These are phyloP conservation scores for Pseudomugil tenellus DNA, from an alignment of 2,797 vertebrate genomes.

Conservation along the genomic window DNA sequence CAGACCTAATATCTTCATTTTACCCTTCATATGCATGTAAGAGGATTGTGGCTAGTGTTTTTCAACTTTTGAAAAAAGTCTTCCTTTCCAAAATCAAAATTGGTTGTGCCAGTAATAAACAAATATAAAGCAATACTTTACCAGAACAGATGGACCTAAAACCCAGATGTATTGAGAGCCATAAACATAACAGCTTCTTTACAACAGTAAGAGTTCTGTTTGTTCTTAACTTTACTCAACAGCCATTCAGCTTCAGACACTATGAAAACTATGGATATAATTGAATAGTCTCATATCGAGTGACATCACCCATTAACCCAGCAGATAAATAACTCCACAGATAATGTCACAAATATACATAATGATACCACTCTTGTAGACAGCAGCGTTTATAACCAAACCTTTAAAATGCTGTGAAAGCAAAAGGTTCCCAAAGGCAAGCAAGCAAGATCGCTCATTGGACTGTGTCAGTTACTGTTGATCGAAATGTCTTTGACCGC, in stretches of 20 bases:
- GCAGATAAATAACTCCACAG: neutral
- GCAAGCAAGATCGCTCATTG: too few species aligned
- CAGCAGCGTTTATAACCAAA: neutral
- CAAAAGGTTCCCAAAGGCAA: neutral
- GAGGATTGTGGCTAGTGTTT: neutral
- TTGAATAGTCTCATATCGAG: neutral
- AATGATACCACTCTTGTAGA: neutral
- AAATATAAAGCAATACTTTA: neutral
- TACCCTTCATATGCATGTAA: neutral
- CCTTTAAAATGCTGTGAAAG: neutral
- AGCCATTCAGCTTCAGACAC: neutral
- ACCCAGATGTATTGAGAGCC: neutral
- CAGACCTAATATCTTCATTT: slow-evolving; percentile 31
- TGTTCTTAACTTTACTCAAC: neutral
- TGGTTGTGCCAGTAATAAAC: neutral
- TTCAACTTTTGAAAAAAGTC: neutral
- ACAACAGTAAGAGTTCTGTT: neutral
- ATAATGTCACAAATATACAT: neutral
- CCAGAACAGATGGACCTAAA: neutral
- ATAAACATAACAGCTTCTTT: neutral
- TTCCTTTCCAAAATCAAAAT: neutral
- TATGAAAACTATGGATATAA: neutral
- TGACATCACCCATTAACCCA: neutral
- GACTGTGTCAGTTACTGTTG: neutral
- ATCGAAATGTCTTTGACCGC: neutral